Base-by-base conservation (phyloP, 2,888 invertebrate genomes). In the Rhyacophila evoluta region DNA sequence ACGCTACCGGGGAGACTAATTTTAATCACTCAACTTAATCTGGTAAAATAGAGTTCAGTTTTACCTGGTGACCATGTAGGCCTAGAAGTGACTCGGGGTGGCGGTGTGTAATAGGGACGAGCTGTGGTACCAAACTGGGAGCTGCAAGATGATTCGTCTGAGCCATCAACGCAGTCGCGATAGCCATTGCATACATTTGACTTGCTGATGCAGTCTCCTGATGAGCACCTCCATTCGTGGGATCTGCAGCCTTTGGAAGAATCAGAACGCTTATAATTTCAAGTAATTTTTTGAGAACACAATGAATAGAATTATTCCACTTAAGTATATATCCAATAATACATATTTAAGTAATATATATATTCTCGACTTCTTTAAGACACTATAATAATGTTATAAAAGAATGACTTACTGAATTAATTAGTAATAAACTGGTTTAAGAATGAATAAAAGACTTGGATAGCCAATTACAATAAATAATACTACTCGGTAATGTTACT, bases 171-270 rank as follows among this genome's bases (percentile, higher is more conserved):
- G 83, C 93, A 93, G 84, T 93, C 92, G 1, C 84, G 76, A 67
- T 88, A 85, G 28, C 89, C 88, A 86, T 94, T 92, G 86, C 94
- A 94, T 10, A 85, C 85, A 25, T 86, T 85, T 28, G 84, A 83
- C 79, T 83, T 84, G 75, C 86, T 84, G 78, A 91, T 86, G 84
- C 92, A 92, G 80, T 88, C 88, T 33, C 89, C 89, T 73, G 85
- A 86, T 10, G 84, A 83, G 80, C 88, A 88, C 37, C 85, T 85
- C 86, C 86, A 88, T 82, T 88, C 86, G 33, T 84, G 82, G 10
- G 84, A n/a, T 6, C 81, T 81, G 74, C 87, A 87, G 33, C 83
- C 83, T 79, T 29, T 55, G 10, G 55, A 19, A 55, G 19, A 55
- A 55, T 15, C 19, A 55, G 19, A 75, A 27, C 27, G 10, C 10